phyloP scores from a whole-genome alignment of 2,113 vertebrate species.

The Machaerirhynchus nigripectus region DNA sequence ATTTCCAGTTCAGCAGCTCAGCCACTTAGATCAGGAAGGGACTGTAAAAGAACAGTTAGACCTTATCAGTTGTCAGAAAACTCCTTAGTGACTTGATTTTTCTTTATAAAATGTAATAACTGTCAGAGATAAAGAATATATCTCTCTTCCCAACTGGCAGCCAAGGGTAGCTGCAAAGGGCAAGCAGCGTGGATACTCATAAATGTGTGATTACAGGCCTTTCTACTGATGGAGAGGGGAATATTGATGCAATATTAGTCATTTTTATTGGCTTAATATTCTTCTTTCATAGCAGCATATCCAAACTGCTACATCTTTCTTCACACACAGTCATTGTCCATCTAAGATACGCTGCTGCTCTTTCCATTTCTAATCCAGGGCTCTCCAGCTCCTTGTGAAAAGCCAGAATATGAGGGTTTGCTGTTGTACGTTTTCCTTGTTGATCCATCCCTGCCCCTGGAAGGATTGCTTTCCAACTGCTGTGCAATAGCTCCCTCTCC shows the following conservation, averaged over 20 bases:
- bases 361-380: background rate
- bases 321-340: background rate
- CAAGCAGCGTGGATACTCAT: conserved; percentile 39
- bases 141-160: conserved; percentile 41
- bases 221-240: conserved; percentile 40
- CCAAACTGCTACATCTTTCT: conserved; percentile 41
- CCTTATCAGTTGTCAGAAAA: conserved; percentile 61
- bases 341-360: background rate
- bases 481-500: background rate
- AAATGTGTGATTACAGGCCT: conserved; percentile 50
- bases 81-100: conserved; percentile 59
- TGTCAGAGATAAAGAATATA: conserved; percentile 50
- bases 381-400: background rate
- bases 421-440: background rate
- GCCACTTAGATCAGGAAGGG: background rate
- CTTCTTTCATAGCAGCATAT: conserved; percentile 21
- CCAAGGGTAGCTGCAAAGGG: conserved; percentile 54
- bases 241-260: conserved; percentile 44
- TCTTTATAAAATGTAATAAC: conserved; percentile 60
- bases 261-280: conserved; percentile 60
- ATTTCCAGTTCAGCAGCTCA: conserved; percentile 50
- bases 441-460: background rate
- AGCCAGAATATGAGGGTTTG: background rate
- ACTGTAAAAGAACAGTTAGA: conserved; percentile 53
- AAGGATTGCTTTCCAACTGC: background rate